phyloP scores from a whole-genome alignment of 1,140 invertebrate genomes.

The Brachionus asplanchnoidis region DNA sequence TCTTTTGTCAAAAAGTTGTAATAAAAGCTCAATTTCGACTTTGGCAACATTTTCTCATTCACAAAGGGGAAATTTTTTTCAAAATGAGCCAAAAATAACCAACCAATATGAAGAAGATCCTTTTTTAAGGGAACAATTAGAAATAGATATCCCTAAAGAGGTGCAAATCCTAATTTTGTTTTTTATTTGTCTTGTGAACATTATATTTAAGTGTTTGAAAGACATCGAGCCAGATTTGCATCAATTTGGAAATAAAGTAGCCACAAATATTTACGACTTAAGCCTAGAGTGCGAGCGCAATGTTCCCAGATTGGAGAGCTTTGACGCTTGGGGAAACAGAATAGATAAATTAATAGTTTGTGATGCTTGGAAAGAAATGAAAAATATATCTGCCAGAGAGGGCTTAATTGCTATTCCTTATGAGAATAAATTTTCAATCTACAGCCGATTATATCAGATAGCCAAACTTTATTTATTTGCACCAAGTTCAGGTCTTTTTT shows the following conservation, averaged over 20 bases:
- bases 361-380: conserved; percentile 61
- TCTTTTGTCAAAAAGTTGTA: background rate
- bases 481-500: conserved; percentile 61
- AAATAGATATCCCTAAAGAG: conserved; percentile 49
- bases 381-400: conserved; percentile 62
- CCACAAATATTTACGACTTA: conserved; percentile 59
- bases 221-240: conserved; percentile 55
- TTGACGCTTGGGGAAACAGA: conserved; percentile 62
- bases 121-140: conserved; percentile 49
- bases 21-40: background rate
- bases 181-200: background rate
- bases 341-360: conserved; percentile 60
- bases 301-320: conserved; percentile 58
- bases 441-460: conserved; percentile 62
- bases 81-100: conserved; percentile 50
- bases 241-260: conserved; percentile 59
- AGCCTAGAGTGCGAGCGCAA: conserved; percentile 60
- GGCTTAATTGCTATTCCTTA: conserved; percentile 62
- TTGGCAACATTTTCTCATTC: conserved; percentile 46
- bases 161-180: conserved; percentile 44
- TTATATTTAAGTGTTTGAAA: background rate
- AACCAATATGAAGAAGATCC: conserved; percentile 54
- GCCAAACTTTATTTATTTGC: conserved; percentile 61
- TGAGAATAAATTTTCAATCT: conserved; percentile 56
- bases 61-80: conserved; percentile 52